Evolutionary conservation across 2,888 invertebrate genomes (phyloP).

Genomic region (Phymatocera aterrima): DNA sequence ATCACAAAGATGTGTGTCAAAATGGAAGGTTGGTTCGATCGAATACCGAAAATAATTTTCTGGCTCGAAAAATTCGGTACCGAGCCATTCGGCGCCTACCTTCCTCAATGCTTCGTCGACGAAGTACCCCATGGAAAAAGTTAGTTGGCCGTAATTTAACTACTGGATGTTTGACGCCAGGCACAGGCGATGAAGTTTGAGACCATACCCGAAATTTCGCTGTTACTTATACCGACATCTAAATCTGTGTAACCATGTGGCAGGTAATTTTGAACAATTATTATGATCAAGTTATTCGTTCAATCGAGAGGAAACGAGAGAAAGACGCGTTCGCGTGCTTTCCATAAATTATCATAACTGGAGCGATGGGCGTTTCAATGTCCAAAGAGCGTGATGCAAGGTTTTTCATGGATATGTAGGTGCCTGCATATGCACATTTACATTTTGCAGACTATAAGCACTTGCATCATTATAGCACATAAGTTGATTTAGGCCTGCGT

Average conservation of each 20-base stretch:
- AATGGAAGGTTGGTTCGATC: neutral
- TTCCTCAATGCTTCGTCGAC: conserved; percentile 34
- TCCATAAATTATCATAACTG: neutral
- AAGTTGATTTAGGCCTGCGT: no score
- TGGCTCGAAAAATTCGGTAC: neutral
- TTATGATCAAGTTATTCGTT: conserved; percentile 30
- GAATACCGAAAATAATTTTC: neutral
- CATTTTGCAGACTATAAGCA: neutral
- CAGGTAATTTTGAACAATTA: conserved; percentile 34
- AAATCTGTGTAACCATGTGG: neutral
- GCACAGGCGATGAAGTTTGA: neutral
- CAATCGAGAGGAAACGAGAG: conserved; percentile 17
- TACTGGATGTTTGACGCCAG: neutral
- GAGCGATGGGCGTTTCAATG: neutral
- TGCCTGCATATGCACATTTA: neutral
- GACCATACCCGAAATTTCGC: neutral
- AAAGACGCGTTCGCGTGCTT: neutral
- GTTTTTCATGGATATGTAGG: neutral
- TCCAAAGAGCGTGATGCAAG: neutral
- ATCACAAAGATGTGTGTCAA: neutral
- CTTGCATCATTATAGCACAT: no score
- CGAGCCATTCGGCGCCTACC: neutral
- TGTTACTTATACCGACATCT: neutral
- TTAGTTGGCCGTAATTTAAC: neutral
- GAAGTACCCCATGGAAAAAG: conserved; percentile 24